Evolutionary conservation across 2,888 invertebrate species (phyloP).

Genomic region (Pseudococcus longispinus): DNA sequence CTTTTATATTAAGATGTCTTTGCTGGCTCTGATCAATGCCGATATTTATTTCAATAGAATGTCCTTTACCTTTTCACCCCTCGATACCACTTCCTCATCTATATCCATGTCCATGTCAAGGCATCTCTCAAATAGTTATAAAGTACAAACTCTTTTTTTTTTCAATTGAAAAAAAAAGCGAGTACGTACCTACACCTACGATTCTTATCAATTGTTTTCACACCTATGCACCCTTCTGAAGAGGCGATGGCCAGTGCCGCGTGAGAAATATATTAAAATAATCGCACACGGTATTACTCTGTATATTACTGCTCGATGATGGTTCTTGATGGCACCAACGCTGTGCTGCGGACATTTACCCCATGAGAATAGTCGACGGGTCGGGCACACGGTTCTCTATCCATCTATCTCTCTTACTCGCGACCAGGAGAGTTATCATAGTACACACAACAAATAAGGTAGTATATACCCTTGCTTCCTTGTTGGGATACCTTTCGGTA

Average conservation of each 20-base stretch:
- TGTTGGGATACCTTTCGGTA: neutral
- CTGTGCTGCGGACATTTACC: neutral
- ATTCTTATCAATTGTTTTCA: constrained; percentile 26
- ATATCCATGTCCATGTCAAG: neutral
- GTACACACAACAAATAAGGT: neutral
- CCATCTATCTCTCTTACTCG: too few species aligned
- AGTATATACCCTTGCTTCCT: constrained; percentile 10
- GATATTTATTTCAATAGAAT: constrained; percentile 2
- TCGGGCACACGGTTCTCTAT: constrained; percentile 7
- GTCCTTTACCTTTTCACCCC: neutral
- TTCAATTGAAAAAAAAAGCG: too few species aligned
- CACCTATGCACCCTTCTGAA: neutral
- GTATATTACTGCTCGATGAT: neutral
- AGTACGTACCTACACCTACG: neutral
- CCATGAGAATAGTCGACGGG: constrained; percentile 1
- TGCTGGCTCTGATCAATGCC: constrained; percentile 12
- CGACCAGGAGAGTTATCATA: neutral
- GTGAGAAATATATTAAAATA: constrained; percentile 20
- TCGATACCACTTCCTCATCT: neutral
- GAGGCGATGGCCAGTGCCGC: neutral
- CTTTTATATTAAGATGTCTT: constrained; percentile 37
- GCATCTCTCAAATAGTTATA: neutral
- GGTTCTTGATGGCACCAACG: neutral
- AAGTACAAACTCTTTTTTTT: neutral
- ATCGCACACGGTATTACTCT: constrained; percentile 13